phyloP scores from a whole-genome alignment of 1,140 invertebrate species.

The Diploscapter pachys region DNA sequence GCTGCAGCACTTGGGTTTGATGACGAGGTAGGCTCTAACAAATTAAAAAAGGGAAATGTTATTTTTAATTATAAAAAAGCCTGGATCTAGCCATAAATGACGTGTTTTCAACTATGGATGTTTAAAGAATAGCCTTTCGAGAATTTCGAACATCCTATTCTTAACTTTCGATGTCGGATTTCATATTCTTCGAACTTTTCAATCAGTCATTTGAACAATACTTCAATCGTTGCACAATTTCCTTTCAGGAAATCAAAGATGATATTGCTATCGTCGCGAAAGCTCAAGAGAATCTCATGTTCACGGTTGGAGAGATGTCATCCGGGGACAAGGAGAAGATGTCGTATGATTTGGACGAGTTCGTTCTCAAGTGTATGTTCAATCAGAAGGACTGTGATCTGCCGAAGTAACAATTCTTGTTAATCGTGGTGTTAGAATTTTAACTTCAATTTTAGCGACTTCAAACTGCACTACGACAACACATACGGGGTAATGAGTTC shows the following conservation, averaged over 20 bases:
- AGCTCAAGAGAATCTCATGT: slow-evolving; percentile 53
- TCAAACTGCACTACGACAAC: slow-evolving; percentile 54
- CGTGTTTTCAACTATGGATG: too few relatives aligned
- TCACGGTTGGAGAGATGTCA: slow-evolving; percentile 53
- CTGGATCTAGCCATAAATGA: too few relatives aligned
- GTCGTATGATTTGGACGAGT: slow-evolving; percentile 49
- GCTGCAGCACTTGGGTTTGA: slow-evolving; percentile 51
- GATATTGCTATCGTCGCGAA: slow-evolving; percentile 54
- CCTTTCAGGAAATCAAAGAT: slow-evolving; percentile 51
- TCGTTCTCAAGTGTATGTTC: slow-evolving; percentile 57
- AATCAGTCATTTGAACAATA: too few relatives aligned
- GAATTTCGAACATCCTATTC: too few relatives aligned
- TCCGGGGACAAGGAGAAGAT: slow-evolving; percentile 41
- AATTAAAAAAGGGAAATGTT: neutral
- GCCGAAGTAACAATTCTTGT: slow-evolving; percentile 13
- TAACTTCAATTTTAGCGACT: slow-evolving; percentile 45
- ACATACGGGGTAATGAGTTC: slow-evolving; percentile 42
- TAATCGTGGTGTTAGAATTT: neutral
- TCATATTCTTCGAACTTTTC: too few relatives aligned
- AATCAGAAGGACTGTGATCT: slow-evolving; percentile 57
- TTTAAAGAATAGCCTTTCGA: too few relatives aligned
- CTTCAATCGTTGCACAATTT: neutral
- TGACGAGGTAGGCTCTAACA: slow-evolving; percentile 41
- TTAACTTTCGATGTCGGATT: too few relatives aligned
- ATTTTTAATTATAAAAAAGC: too few relatives aligned